phyloP scores from a whole-genome alignment of 2,888 invertebrate genomes.

The Himalopsyche japonica region DNA sequence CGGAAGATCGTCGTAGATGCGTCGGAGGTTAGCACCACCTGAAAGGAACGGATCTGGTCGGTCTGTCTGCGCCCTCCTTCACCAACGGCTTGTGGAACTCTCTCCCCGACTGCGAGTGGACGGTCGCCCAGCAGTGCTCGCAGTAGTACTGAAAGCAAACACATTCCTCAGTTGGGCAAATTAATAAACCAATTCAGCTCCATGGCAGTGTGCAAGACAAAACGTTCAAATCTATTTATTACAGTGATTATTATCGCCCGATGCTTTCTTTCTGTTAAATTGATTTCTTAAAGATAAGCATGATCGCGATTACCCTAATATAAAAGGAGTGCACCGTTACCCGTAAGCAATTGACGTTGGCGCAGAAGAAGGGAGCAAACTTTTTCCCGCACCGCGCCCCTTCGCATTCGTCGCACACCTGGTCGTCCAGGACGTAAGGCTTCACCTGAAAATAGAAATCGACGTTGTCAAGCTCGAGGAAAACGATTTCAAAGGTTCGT shows the following conservation, averaged over 20 bases:
- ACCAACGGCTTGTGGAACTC: conserved; percentile 99
- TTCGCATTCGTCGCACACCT: conserved; percentile 99
- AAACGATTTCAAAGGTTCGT: no score
- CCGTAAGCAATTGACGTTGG: conserved; percentile 98
- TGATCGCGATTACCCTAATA: no score
- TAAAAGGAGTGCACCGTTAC: conserved; percentile 56
- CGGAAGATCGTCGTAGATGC: neutral
- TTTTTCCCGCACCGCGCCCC: conserved; percentile 97
- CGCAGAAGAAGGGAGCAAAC: conserved; percentile 99
- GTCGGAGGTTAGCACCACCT: conserved; percentile 89
- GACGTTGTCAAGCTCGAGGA: no score
- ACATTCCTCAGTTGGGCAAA: neutral
- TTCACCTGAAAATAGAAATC: conserved; percentile 74
- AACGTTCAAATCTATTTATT: no score
- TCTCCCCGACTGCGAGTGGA: conserved; percentile 94
- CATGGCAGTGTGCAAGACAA: no score
- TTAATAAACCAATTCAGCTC: no score
- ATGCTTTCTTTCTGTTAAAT: no score
- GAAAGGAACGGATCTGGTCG: conserved; percentile 94
- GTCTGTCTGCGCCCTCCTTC: conserved; percentile 97
- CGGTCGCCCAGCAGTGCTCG: conserved; percentile 99
- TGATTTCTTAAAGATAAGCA: no score
- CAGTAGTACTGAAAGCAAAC: conserved; percentile 85
- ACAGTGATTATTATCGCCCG: no score
- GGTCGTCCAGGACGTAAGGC: conserved; percentile 99